Conservation (phyloP, 2,797 vertebrate species). For the Semaprochilodus insignis region DNA sequence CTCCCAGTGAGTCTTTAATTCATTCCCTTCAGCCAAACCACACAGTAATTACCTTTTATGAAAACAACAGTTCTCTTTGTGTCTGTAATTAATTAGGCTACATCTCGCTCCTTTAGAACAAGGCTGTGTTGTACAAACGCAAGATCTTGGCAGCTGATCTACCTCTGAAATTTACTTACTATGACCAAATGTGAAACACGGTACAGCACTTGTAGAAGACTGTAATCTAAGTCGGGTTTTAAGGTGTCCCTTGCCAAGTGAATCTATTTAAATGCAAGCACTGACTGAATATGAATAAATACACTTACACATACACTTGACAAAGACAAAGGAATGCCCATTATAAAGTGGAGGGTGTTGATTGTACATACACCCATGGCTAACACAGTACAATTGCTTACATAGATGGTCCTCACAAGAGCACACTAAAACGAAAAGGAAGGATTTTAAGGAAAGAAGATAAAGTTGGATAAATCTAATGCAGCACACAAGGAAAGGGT, state of each 20-base stretch:
- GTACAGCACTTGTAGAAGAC: background rate
- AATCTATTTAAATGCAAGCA: conserved; percentile 43
- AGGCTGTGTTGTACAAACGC: conserved; percentile 26
- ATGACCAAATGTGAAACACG: conserved; percentile 25
- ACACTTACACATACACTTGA: background rate
- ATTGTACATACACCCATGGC: background rate
- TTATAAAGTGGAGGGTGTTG: background rate
- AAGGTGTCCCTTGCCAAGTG: conserved; percentile 28
- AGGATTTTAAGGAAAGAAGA: background rate
- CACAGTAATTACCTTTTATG: conserved; percentile 56
- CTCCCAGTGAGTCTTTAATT: conserved; percentile 4
- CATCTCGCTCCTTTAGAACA: conserved; percentile 28
- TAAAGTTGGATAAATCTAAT: no score
- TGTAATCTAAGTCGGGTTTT: conserved; percentile 35
- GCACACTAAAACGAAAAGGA: background rate
- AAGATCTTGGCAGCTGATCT: conserved; percentile 23
- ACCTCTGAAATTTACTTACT: conserved; percentile 22
- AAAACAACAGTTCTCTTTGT: conserved; percentile 46
- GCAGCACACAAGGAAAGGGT: no score
- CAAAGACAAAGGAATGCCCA: conserved; percentile 17
- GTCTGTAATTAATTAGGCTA: conserved; percentile 55
- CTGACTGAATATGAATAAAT: conserved; percentile 13
- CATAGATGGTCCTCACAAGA: background rate
- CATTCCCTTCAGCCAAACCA: conserved; percentile 27
- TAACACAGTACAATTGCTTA: conserved; percentile 1